These are phyloP conservation scores for Nudaria mundana DNA, from an alignment of 2,888 invertebrate species.

Conservation along the genomic window DNA sequence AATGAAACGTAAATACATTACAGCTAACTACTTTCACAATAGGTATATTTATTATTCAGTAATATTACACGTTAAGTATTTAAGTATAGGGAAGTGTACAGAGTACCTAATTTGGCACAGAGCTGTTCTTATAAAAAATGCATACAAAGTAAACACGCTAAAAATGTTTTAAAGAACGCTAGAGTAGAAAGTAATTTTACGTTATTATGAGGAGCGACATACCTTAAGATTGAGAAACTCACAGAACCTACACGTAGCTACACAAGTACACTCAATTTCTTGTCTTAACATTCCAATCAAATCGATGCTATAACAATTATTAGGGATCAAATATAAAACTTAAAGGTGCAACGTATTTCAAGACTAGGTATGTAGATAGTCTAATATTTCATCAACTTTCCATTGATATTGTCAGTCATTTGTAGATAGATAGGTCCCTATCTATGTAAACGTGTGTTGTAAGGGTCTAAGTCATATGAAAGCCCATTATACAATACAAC, in stretches of 20 bases:
- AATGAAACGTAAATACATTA: constrained; percentile 71
- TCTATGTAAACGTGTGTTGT: constrained; percentile 29
- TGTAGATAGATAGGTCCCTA: constrained; percentile 45
- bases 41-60: constrained; percentile 59
- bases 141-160: constrained; percentile 24
- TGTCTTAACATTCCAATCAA: constrained; percentile 6
- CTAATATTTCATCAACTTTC: constrained; percentile 34
- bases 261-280: neutral
- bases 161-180: constrained; percentile 21
- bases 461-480: too few relatives aligned
- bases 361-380: constrained; percentile 25
- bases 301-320: constrained; percentile 5
- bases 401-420: constrained; percentile 41
- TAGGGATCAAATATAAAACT: constrained; percentile 11
- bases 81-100: constrained; percentile 39
- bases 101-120: constrained; percentile 74
- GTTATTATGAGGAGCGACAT: constrained; percentile 15
- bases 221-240: constrained; percentile 7
- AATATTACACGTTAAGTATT: constrained; percentile 54
- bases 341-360: constrained; percentile 15
- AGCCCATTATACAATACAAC: constrained; percentile 32
- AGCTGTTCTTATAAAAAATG: constrained; percentile 38
- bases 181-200: constrained; percentile 25
- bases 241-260: constrained; percentile 7
- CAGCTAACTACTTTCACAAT: constrained; percentile 73